Conservation (phyloP, 1,140 invertebrate genomes). For the Drosophila lowei region DNA sequence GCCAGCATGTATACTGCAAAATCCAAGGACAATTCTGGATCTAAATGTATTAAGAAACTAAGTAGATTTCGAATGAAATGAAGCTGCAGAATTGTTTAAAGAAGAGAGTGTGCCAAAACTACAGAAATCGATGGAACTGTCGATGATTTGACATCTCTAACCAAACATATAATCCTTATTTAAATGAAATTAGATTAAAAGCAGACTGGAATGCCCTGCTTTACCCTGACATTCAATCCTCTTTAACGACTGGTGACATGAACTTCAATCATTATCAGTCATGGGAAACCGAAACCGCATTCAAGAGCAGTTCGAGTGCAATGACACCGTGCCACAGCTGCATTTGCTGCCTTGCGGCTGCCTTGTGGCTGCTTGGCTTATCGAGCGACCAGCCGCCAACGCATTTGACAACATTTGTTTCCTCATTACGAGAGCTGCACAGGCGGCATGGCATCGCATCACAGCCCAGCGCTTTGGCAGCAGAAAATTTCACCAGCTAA, state of each 20-base stretch:
- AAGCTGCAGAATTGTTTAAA: no score
- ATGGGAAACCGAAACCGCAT: conserved; percentile 29
- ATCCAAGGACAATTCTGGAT: no score
- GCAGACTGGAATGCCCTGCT: no score
- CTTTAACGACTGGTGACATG: conserved; percentile 29
- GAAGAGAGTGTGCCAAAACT: no score
- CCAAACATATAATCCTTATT: no score
- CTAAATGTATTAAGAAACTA: no score
- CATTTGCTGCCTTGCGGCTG: conserved; percentile 38
- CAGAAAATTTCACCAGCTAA: conserved; percentile 22
- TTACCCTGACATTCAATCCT: conserved; percentile 15
- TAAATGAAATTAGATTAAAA: no score
- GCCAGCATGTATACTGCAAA: no score
- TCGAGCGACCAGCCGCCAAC: conserved; percentile 49
- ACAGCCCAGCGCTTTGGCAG: conserved; percentile 9
- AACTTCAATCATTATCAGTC: conserved; percentile 53
- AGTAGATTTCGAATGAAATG: no score
- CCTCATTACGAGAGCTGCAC: conserved; percentile 58
- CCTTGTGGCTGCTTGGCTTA: conserved; percentile 20
- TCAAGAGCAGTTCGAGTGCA: conserved; percentile 32
- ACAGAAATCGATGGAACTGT: no score
- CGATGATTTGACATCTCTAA: no score
- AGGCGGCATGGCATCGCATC: no score
- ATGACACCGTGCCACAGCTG: conserved; percentile 41
- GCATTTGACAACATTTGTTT: conserved; percentile 75